These are phyloP conservation scores for Centropyge bicolor DNA, from an alignment of 2,797 vertebrate species.

Conservation along the genomic window DNA sequence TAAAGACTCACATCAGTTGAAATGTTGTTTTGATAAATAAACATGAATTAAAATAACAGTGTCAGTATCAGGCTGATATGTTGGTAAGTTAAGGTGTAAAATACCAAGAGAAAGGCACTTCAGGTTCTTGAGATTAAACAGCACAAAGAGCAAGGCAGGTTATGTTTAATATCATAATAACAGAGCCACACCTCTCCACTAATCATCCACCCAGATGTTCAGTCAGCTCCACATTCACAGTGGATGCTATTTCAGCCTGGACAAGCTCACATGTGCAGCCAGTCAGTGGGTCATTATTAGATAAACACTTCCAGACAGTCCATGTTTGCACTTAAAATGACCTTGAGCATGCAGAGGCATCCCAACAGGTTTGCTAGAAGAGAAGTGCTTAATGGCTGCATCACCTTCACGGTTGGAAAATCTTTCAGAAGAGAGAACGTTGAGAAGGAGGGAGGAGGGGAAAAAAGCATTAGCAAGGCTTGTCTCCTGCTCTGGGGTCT, in stretches of 20 bases:
- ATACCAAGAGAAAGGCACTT: background rate
- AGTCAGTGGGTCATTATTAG: slow-evolving; percentile 60
- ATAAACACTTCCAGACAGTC: slow-evolving; percentile 74
- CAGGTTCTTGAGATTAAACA: slow-evolving; percentile 17
- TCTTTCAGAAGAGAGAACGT: background rate
- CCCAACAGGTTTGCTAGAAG: slow-evolving; percentile 22
- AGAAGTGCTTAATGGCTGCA: slow-evolving; percentile 27
- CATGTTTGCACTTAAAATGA: slow-evolving; percentile 62
- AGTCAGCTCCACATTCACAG: slow-evolving; percentile 31
- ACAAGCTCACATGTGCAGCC: slow-evolving; percentile 64
- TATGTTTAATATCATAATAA: slow-evolving; percentile 49
- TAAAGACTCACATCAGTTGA: background rate
- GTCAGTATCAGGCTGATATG: background rate
- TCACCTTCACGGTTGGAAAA: slow-evolving; percentile 27
- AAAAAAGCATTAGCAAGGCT: slow-evolving; percentile 26
- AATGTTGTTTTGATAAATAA: background rate
- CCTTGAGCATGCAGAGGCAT: slow-evolving; percentile 38
- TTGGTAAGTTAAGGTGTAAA: background rate
- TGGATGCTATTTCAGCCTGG: slow-evolving; percentile 59
- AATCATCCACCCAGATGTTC: slow-evolving; percentile 65
- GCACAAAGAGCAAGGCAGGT: background rate
- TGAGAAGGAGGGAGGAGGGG: slow-evolving; percentile 14
- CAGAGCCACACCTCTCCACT: slow-evolving; percentile 48
- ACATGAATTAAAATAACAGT: background rate
- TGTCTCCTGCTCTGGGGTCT: slow-evolving; percentile 24